A percentile compares a stretch with the other conserved stretches of the same genome.
These are phyloP conservation scores for Urophycis tenuis DNA, from an alignment of 2,797 vertebrate species.

Conservation along the genomic window DNA sequence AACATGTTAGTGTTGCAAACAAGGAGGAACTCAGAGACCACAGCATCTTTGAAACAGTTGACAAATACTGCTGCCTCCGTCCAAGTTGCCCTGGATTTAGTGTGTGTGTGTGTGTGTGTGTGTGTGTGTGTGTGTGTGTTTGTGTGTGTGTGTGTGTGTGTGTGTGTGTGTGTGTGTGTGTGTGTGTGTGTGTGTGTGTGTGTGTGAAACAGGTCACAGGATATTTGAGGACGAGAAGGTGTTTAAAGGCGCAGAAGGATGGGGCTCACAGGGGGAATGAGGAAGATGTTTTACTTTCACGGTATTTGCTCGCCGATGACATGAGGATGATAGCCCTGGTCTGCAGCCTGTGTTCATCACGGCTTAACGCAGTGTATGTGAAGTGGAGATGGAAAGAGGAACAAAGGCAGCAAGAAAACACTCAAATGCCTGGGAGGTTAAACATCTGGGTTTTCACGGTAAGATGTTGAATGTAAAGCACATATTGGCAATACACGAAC, in stretches of 20 bases:
- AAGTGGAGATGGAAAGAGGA: constrained; percentile 23
- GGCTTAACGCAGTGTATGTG: constrained; percentile 18
- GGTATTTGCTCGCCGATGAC: constrained; percentile 39
- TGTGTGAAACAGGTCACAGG: constrained; percentile 54
- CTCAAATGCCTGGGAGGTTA: background rate
- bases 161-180: background rate
- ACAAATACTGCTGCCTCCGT: background rate
- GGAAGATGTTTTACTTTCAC: constrained; percentile 43
- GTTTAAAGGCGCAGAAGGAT: constrained; percentile 21
- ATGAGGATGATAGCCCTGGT: constrained; percentile 36
- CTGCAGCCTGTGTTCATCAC: constrained; percentile 4
- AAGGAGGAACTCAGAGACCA: background rate
- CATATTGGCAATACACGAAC: too few relatives aligned
- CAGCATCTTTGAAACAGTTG: background rate
- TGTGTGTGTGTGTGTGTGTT: background rate
- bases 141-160: background rate
- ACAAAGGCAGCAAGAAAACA: constrained; percentile 19
- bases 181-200: background rate
- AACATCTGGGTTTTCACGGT: background rate
- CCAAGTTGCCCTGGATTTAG: background rate
- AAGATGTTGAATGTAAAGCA: background rate
- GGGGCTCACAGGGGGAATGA: constrained; percentile 47
- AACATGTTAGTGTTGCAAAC: background rate
- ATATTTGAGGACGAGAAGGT: constrained; percentile 48
- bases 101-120: background rate